Evolutionary conservation across 2,113 vertebrate species (phyloP).

Genomic region (Raja brachyura): DNA sequence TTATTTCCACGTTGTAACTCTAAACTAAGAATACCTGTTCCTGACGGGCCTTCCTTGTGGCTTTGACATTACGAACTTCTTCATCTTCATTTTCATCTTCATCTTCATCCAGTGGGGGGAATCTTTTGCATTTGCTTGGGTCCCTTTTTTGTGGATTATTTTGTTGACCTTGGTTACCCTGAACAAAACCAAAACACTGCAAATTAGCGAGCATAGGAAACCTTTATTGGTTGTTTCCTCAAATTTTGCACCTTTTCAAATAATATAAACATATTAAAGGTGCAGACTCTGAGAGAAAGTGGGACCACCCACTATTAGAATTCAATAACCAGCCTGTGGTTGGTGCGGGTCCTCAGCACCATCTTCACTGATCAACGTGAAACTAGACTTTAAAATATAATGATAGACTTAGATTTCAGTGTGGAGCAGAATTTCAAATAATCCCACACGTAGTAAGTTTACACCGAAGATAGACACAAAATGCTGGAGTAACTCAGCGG

Average conservation of each 20-base stretch:
- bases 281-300: not conserved
- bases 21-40: not conserved
- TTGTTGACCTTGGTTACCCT: not conserved
- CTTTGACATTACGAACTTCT: constrained; percentile 4
- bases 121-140: not conserved
- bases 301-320: not conserved
- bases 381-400: too few species aligned
- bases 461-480: too few species aligned
- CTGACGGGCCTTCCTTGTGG: not conserved
- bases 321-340: too few species aligned
- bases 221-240: not conserved
- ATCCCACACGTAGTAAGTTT: too few species aligned
- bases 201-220: not conserved
- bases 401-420: too few species aligned
- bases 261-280: not conserved
- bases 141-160: not conserved
- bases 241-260: not conserved
- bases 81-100: not conserved
- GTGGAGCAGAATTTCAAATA: too few species aligned
- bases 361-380: too few species aligned
- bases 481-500: too few species aligned
- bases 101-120: not conserved
- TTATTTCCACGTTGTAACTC: too few species aligned
- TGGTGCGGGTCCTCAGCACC: too few species aligned
- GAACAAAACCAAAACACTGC: not conserved